Percentiles rank a stretch among this genome's conserved stretches.
phyloP scores from a whole-genome alignment of 2,888 invertebrate genomes.

The Ormyrus labotus region DNA sequence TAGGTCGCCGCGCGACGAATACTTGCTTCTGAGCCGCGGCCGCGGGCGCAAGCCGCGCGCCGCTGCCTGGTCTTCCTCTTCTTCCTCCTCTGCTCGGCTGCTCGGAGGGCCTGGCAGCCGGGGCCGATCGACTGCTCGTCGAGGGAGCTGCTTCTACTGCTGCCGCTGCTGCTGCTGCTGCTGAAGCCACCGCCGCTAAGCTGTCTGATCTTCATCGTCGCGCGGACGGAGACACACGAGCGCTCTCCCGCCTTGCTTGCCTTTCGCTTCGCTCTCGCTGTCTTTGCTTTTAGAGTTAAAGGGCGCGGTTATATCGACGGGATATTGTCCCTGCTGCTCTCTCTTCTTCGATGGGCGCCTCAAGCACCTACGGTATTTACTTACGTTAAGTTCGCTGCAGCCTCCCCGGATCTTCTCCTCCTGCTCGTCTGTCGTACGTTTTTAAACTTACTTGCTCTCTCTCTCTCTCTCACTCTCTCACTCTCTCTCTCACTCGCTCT shows the following conservation, averaged over 20 bases:
- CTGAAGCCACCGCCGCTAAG: background rate
- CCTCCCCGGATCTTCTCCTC: background rate
- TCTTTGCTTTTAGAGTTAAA: background rate
- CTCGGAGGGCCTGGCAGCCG: background rate
- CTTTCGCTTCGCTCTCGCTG: background rate
- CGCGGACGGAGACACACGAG: background rate
- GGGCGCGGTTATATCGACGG: no score
- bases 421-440: background rate
- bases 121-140: no score
- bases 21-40: constrained; percentile 45
- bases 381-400: background rate
- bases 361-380: background rate
- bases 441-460: background rate
- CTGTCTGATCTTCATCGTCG: background rate
- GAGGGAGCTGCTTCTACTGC: background rate
- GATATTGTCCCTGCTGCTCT: background rate
- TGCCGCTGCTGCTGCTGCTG: background rate
- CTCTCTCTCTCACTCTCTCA: constrained; percentile 6
- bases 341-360: background rate
- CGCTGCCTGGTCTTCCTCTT: constrained; percentile 1
- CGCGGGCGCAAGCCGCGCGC: background rate
- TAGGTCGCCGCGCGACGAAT: constrained; percentile 15
- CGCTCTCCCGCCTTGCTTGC: background rate
- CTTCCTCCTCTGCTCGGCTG: background rate
- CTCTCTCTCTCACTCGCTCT: constrained; percentile 19